phyloP scores from a whole-genome alignment of 2,113 vertebrate genomes.

The Sclerurus mexicanus region DNA sequence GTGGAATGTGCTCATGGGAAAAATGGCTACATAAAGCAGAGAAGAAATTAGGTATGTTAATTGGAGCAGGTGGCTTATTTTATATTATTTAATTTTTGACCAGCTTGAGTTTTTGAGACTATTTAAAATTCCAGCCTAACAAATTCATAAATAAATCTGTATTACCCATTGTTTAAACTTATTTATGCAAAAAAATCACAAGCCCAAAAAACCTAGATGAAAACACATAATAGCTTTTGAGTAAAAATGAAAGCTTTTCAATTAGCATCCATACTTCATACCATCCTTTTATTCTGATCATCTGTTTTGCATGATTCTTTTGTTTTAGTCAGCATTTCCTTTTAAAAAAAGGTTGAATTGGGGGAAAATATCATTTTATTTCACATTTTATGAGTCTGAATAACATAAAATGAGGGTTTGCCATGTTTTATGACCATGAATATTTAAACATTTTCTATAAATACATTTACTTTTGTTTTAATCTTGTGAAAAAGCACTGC shows the following conservation, averaged over 20 bases:
- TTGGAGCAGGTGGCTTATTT: constrained; percentile 5
- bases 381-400: constrained; percentile 14
- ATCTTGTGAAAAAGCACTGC: neutral
- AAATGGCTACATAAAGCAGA: neutral
- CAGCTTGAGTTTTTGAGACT: neutral
- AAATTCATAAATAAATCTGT: constrained; percentile 35
- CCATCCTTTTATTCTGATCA: constrained; percentile 14
- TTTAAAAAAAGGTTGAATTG: constrained; percentile 12
- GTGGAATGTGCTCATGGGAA: neutral
- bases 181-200: neutral
- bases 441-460: constrained; percentile 29
- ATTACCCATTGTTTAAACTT: constrained; percentile 11
- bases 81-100: neutral
- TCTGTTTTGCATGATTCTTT: neutral
- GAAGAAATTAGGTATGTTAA: constrained; percentile 16
- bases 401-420: constrained; percentile 37
- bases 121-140: neutral
- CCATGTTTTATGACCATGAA: neutral
- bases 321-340: constrained; percentile 45
- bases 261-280: constrained; percentile 3
- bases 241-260: constrained; percentile 20
- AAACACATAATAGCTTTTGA: neutral
- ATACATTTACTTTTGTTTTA: neutral
- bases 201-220: neutral
- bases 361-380: constrained; percentile 12